Conservation (phyloP, 2,113 vertebrate species). For the Colius striatus region DNA sequence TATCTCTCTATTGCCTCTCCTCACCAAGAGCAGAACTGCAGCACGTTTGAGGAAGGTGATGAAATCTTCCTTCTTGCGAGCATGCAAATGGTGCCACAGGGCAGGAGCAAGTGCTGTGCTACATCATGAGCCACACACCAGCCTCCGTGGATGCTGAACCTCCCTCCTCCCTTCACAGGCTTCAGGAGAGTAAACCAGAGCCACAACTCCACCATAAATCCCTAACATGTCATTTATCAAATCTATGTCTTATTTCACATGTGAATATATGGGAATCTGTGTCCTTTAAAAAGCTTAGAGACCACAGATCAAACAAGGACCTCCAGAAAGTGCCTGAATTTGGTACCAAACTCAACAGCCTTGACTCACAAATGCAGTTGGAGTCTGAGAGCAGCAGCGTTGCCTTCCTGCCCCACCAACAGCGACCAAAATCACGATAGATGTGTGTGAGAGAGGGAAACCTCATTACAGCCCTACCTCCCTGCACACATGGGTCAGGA, state of each 20-base stretch:
- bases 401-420: fast-evolving
- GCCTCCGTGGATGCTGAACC: background rate
- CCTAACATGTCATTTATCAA: fast-evolving
- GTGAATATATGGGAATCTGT: background rate
- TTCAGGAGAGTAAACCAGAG: background rate
- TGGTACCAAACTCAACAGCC: fast-evolving
- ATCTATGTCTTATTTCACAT: background rate
- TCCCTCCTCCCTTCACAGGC: background rate
- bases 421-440: background rate
- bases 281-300: background rate
- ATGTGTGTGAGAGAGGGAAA: background rate
- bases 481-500: background rate
- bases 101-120: fast-evolving
- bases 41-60: background rate
- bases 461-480: background rate
- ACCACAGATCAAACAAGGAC: background rate
- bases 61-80: background rate
- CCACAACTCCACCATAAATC: background rate
- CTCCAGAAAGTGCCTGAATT: background rate
- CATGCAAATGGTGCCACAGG: fast-evolving
- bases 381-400: background rate
- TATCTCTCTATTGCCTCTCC: background rate
- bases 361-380: background rate
- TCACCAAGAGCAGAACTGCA: background rate
- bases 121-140: fast-evolving